These are phyloP conservation scores for Sander lucioperca DNA, from an alignment of 2,113 vertebrate genomes.

Conservation along the genomic window DNA sequence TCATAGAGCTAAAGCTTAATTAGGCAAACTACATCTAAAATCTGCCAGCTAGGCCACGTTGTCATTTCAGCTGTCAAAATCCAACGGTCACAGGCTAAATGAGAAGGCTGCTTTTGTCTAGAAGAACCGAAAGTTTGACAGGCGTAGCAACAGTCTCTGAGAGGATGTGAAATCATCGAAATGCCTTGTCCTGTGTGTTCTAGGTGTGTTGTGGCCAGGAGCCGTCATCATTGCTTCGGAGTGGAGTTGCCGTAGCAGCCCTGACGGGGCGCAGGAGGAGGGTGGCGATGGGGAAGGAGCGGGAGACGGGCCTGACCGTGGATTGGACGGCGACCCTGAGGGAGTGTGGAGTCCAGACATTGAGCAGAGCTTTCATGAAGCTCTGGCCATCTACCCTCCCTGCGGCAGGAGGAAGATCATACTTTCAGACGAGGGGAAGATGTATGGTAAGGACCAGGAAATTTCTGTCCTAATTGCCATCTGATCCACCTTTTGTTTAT, in stretches of 20 bases:
- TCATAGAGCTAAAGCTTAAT: not conserved
- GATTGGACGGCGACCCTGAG: slow-evolving; percentile 95
- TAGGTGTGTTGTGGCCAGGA: slow-evolving; percentile 83
- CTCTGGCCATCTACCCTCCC: slow-evolving; percentile 95
- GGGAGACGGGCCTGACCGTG: slow-evolving; percentile 91
- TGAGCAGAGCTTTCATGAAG: slow-evolving; percentile 98
- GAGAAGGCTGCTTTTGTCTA: too few species aligned
- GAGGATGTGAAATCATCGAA: not conserved
- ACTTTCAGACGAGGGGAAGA: slow-evolving; percentile 97
- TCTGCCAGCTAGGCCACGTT: not conserved
- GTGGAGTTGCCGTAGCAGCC: slow-evolving; percentile 96
- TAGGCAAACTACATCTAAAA: not conserved
- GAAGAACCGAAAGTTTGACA: not conserved
- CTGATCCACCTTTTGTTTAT: not conserved
- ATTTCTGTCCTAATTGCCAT: not conserved
- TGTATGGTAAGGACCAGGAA: slow-evolving; percentile 91
- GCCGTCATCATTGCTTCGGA: slow-evolving; percentile 99
- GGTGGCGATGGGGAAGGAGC: slow-evolving; percentile 88
- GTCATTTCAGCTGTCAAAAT: too few species aligned
- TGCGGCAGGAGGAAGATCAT: slow-evolving; percentile 97
- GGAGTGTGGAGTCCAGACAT: slow-evolving; percentile 98
- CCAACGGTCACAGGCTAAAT: too few species aligned
- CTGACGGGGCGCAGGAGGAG: slow-evolving; percentile 95
- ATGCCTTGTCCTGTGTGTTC: slow-evolving; percentile 8
- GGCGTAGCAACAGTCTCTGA: not conserved